A percentile compares a stretch with the other conserved stretches of the same genome.
These are phyloP conservation scores for Platyscapa corneri DNA, from an alignment of 1,140 invertebrate genomes.

Conservation along the genomic window DNA sequence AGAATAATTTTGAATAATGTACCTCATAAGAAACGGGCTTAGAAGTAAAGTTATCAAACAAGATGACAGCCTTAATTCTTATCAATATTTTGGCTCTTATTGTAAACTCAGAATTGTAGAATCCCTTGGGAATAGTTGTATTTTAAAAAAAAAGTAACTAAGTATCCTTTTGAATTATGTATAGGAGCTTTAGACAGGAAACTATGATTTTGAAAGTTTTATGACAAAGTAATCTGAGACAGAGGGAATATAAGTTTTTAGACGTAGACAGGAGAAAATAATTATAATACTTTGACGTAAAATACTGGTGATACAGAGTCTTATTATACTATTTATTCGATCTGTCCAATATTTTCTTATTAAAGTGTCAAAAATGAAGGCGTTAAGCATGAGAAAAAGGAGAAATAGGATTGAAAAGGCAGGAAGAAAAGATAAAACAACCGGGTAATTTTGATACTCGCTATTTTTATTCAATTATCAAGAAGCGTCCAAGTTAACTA, in stretches of 20 bases:
- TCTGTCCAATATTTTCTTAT: background rate
- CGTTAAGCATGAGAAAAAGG: background rate
- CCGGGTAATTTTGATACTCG: too few relatives aligned
- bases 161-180: background rate
- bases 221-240: background rate
- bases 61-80: background rate
- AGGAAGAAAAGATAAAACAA: background rate
- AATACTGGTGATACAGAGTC: background rate
- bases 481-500: background rate
- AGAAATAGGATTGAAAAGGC: background rate
- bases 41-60: background rate
- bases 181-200: background rate
- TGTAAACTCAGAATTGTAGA: background rate
- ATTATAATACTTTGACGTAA: background rate
- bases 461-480: background rate
- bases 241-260: background rate
- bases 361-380: background rate
- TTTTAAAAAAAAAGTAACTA: background rate
- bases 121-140: too few relatives aligned
- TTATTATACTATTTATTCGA: background rate
- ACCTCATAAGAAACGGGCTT: background rate
- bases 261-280: background rate
- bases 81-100: background rate
- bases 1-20: background rate
- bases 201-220: background rate